phyloP scores from a whole-genome alignment of 2,888 invertebrate genomes.

The Caenorhabditis sulstoni region DNA sequence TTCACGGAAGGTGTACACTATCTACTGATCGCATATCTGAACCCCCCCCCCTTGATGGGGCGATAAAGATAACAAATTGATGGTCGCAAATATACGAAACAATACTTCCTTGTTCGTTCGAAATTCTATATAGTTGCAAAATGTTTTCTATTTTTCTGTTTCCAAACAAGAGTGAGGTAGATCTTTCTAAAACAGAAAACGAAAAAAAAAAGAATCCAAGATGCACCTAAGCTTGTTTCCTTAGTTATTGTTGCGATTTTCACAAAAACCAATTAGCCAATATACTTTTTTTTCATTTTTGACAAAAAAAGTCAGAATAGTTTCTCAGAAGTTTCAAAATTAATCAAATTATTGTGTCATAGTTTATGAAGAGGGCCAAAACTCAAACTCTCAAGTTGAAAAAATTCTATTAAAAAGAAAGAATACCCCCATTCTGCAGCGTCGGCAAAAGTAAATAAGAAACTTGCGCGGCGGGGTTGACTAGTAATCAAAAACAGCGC shows the following conservation, averaged over 20 bases:
- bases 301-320: too few species aligned
- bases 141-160: neutral
- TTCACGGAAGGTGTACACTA: conserved; percentile 36
- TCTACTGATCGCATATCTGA: conserved; percentile 52
- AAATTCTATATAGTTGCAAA: conserved; percentile 15
- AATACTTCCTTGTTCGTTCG: conserved; percentile 41
- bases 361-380: too few species aligned
- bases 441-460: conserved; percentile 47
- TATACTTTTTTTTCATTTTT: too few species aligned
- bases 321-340: too few species aligned
- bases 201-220: too few species aligned
- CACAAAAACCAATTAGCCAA: too few species aligned
- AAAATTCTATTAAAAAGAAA: conserved; percentile 34
- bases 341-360: too few species aligned
- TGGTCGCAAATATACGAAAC: conserved; percentile 15
- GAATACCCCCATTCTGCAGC: conserved; percentile 36
- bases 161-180: too few species aligned
- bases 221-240: too few species aligned
- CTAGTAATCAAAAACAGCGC: conserved; percentile 53
- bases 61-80: conserved; percentile 50
- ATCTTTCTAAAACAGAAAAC: too few species aligned
- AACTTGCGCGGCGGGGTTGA: conserved; percentile 34
- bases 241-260: too few species aligned
- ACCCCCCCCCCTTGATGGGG: conserved; percentile 38
- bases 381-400: too few species aligned